Conservation (phyloP, 2,888 invertebrate species). For the Drosophila pseudotalamancana region DNA sequence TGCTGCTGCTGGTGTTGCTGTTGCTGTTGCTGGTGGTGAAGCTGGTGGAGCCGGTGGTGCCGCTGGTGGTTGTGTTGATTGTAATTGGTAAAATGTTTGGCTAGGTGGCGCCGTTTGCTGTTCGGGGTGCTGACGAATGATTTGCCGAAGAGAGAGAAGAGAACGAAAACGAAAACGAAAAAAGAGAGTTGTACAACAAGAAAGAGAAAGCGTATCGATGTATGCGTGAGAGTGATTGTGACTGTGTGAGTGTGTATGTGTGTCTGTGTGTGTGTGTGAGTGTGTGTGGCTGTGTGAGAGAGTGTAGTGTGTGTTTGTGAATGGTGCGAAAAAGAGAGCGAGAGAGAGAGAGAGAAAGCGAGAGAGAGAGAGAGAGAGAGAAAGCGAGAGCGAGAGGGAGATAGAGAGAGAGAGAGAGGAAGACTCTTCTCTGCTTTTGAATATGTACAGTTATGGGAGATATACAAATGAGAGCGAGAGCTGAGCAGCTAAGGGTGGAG, state of each 20-base stretch:
- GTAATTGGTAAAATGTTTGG: conserved; percentile 79
- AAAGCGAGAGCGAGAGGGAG: too few relatives aligned
- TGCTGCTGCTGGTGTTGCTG: conserved; percentile 19
- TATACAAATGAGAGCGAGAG: conserved; percentile 22
- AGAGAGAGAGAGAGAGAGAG: neutral
- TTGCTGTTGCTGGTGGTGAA: conserved; percentile 26
- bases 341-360: conserved; percentile 1
- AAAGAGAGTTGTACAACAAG: conserved; percentile 77
- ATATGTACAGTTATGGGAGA: conserved; percentile 37
- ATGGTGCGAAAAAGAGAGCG: conserved; percentile 19
- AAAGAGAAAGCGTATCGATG: conserved; percentile 70
- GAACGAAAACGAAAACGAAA: conserved; percentile 64
- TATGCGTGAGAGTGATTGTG: conserved; percentile 15
- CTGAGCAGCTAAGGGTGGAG: neutral
- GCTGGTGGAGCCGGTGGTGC: conserved; percentile 47
- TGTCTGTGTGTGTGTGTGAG: conserved; percentile 23
- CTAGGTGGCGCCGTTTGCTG: conserved; percentile 83
- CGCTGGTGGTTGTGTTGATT: conserved; percentile 64
- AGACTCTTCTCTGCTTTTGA: neutral
- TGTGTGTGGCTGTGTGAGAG: conserved; percentile 23
- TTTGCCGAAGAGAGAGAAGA: conserved; percentile 55
- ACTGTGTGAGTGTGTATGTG: conserved; percentile 6
- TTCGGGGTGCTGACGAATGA: conserved; percentile 81
- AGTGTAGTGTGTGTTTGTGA: conserved; percentile 21
- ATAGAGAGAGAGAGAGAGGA: neutral